Evolutionary conservation across 2,113 vertebrate genomes (phyloP), one percentile per base, ranked within the genome.

Genomic region (Lophius piscatorius): DNA sequence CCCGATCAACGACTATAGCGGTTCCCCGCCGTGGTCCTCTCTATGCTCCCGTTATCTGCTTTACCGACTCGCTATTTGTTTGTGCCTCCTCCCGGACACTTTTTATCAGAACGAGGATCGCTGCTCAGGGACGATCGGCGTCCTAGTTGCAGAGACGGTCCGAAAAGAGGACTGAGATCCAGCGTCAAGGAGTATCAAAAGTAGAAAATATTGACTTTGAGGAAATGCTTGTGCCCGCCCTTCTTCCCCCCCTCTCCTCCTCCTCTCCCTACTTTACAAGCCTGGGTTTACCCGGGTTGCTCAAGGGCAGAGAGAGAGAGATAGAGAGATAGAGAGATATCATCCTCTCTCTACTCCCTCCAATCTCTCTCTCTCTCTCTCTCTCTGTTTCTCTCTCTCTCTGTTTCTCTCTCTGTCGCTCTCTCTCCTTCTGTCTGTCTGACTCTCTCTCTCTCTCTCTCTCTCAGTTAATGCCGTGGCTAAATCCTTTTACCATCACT

Each of bases 401-500:
- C n/a, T n/a, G n/a, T n/a, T n/a, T 20, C 41, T 12, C 20, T 11
- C 41, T 23, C 20, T 9, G 9, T 16, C 35, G 3, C 35, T 33
- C 31, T 11, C 31, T 33, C 81, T 31, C 65, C 63, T 63, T 46
- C 51, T 44, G 29, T 16, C 44, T 50, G 63, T 23, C 82, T 68
- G 71, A 60, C 72, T 59, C 83, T 47, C 78, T 63, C 75, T 52
- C 76, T 76, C 68, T 81, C 72, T 87, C 83, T 64, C 76, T 76
- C 87, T 73, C 50, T 91, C 90, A 89, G 91, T 95, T 95, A 95
- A 94, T 88, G 89, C 93, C 81, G 84, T 80, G 87, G 91, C 91
- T 90, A 92, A 93, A 93, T 93, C 95, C 94, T 89, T 88, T 91
- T 88, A 92, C 93, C 93, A 89, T 93, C 94, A 90, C 94, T 94